Percentiles rank a stretch among this genome's conserved stretches.
These are phyloP conservation scores for Hydropotes inermis DNA, from an alignment of 2,113 vertebrate species.

Conservation along the genomic window DNA sequence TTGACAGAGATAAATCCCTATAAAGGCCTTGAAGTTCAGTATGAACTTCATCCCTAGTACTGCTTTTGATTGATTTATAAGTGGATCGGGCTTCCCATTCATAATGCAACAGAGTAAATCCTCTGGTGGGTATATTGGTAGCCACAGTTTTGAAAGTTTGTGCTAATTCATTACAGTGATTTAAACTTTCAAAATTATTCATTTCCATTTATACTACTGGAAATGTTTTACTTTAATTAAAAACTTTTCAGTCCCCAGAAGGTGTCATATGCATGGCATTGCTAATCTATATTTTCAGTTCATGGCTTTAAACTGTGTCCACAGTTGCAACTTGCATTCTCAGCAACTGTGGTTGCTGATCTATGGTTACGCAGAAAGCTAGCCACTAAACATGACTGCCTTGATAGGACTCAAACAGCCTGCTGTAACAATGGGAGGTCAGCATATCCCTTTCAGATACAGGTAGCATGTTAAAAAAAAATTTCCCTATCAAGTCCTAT, in stretches of 20 bases:
- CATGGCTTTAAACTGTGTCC: neutral
- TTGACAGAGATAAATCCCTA: conserved; percentile 37
- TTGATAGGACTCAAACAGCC: neutral
- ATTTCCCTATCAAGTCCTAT: neutral
- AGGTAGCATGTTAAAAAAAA: neutral
- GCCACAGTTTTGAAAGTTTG: neutral
- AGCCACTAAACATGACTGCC: neutral
- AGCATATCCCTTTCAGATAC: neutral
- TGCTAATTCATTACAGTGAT: neutral
- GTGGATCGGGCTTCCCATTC: neutral
- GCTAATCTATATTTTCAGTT: neutral
- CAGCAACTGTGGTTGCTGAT: neutral
- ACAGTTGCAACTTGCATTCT: neutral
- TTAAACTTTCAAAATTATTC: neutral
- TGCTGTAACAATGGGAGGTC: neutral
- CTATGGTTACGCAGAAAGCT: neutral
- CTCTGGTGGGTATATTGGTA: neutral
- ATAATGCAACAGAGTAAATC: neutral
- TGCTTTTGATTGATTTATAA: conserved; percentile 28
- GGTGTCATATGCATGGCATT: neutral
- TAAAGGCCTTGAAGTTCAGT: conserved; percentile 5
- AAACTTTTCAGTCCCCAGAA: neutral
- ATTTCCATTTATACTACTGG: neutral
- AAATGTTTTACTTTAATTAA: conserved; percentile 47
- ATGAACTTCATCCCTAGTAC: neutral